Evolutionary conservation across 2,797 vertebrate species (phyloP).

Genomic region (Malacoctenus gilli): DNA sequence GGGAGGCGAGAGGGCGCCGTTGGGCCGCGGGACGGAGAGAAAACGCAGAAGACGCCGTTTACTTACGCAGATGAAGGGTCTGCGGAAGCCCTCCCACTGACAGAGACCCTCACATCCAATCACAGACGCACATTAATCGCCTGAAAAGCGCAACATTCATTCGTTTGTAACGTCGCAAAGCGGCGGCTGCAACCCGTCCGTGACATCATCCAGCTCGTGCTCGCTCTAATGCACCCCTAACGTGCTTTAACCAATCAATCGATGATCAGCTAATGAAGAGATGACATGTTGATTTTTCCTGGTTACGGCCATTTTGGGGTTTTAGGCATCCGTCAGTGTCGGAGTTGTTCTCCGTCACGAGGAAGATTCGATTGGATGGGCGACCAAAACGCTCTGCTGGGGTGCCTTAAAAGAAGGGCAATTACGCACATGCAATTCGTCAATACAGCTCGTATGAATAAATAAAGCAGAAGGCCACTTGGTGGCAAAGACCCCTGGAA

Average conservation of each 20-base stretch:
- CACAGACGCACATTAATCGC: conserved; percentile 17
- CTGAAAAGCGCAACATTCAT: conserved; percentile 33
- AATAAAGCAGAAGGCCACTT: no score
- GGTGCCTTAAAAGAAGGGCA: neutral
- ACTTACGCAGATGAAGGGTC: conserved; percentile 8
- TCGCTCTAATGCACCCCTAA: conserved; percentile 46
- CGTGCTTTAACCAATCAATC: conserved; percentile 34
- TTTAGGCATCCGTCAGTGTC: conserved; percentile 17
- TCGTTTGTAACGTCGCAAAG: conserved; percentile 30
- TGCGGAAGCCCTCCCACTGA: conserved; percentile 8
- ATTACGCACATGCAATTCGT: neutral
- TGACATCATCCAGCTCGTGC: conserved; percentile 35
- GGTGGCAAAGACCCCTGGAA: no score
- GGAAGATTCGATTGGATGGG: conserved; percentile 4
- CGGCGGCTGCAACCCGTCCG: conserved; percentile 4
- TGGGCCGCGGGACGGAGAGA: neutral
- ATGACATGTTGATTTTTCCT: conserved; percentile 42
- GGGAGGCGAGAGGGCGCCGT: neutral
- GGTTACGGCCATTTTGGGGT: conserved; percentile 18
- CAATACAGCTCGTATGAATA: no score
- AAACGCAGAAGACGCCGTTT: conserved; percentile 13
- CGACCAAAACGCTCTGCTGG: conserved; percentile 2
- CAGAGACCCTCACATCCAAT: conserved; percentile 9
- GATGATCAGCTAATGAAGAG: conserved; percentile 35
- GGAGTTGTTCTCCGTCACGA: conserved; percentile 13